phyloP scores from a whole-genome alignment of 2,888 invertebrate species.

The Blastobasis lacticolella region DNA sequence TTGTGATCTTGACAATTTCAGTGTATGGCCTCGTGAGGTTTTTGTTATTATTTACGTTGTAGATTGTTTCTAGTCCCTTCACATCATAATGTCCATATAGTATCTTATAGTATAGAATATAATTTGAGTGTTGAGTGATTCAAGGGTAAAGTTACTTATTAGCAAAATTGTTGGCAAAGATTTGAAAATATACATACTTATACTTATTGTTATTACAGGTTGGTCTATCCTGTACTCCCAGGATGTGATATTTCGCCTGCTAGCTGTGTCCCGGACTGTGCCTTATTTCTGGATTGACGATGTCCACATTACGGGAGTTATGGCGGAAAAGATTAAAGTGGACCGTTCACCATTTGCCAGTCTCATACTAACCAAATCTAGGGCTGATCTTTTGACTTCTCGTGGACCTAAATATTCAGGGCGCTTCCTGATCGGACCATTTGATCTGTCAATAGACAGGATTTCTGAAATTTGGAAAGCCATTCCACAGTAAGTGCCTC shows the following conservation, averaged over 20 bases:
- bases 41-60: too few relatives aligned
- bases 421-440: constrained; percentile 71
- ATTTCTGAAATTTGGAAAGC: constrained; percentile 69
- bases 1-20: too few relatives aligned
- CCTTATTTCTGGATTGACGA: constrained; percentile 91
- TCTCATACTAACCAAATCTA: constrained; percentile 40
- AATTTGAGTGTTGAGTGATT: too few relatives aligned
- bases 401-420: constrained; percentile 33
- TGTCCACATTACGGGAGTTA: constrained; percentile 82
- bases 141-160: too few relatives aligned
- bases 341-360: constrained; percentile 66
- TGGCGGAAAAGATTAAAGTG: constrained; percentile 73
- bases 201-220: constrained; percentile 26
- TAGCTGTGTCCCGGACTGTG: constrained; percentile 73
- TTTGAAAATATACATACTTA: too few relatives aligned
- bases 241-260: constrained; percentile 74
- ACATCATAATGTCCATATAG: too few relatives aligned
- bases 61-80: too few relatives aligned
- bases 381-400: constrained; percentile 31
- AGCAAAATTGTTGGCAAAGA: too few relatives aligned
- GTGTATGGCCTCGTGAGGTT: too few relatives aligned
- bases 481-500: constrained; percentile 23
- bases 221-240: constrained; percentile 80
- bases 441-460: constrained; percentile 55
- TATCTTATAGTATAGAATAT: too few relatives aligned